Percentiles rank a stretch among this genome's conserved stretches.
Evolutionary conservation across 2,888 invertebrate species (phyloP).

Genomic region (Hirudinaria manillensis): DNA sequence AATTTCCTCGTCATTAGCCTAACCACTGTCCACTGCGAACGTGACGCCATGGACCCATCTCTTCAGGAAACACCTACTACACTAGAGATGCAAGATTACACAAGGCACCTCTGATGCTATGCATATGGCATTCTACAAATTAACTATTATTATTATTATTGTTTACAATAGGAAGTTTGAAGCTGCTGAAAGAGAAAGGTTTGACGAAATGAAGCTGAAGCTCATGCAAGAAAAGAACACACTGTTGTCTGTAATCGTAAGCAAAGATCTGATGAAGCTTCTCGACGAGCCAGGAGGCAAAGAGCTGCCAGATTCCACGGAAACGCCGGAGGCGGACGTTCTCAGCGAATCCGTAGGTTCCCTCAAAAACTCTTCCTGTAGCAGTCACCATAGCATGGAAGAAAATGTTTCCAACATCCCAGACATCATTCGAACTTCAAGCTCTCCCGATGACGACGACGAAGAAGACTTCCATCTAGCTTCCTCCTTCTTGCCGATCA

Average conservation of each 20-base stretch:
- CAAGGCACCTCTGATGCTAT: too few species aligned
- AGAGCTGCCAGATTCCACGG: not conserved
- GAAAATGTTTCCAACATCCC: too few species aligned
- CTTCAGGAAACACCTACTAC: too few species aligned
- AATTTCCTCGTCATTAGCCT: too few species aligned
- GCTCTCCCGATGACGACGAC: conserved; percentile 3
- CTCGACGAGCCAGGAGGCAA: not conserved
- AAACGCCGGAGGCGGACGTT: not conserved
- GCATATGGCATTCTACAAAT: too few species aligned
- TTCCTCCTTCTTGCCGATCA: not conserved
- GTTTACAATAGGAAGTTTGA: conserved; percentile 9
- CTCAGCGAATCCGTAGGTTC: not conserved
- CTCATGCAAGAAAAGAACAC: conserved; percentile 20
- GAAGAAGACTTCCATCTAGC: not conserved
- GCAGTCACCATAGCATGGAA: not conserved
- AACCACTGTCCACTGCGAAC: too few species aligned
- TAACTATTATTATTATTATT: too few species aligned
- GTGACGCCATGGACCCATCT: too few species aligned
- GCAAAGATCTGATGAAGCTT: conserved; percentile 12
- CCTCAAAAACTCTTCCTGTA: not conserved
- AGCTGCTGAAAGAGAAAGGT: conserved; percentile 4
- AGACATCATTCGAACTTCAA: not conserved
- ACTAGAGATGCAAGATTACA: too few species aligned
- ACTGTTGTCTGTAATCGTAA: not conserved
- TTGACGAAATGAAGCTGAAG: conserved; percentile 3